A percentile compares a stretch with the other conserved stretches of the same genome.
These are phyloP conservation scores for Torymus auratus DNA, from an alignment of 2,888 invertebrate genomes.

Conservation along the genomic window DNA sequence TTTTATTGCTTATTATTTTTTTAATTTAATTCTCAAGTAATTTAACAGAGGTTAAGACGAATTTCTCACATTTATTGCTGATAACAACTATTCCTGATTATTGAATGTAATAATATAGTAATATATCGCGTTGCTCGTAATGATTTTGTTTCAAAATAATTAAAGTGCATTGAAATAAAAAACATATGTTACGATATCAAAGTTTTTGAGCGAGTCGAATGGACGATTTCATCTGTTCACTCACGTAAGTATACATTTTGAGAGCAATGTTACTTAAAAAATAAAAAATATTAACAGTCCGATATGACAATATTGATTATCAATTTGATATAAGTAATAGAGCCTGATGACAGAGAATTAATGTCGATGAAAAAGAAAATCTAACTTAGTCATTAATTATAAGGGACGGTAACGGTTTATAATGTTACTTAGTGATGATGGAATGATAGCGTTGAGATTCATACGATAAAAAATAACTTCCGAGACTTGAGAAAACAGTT, in stretches of 20 bases:
- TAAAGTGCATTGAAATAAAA: conserved; percentile 41
- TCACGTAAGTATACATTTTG: conserved; percentile 3
- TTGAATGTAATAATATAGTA: conserved; percentile 13
- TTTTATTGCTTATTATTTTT: too few species aligned
- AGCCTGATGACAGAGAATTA: conserved; percentile 59
- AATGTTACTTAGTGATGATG: conserved; percentile 48
- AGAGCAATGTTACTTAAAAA: conserved; percentile 46
- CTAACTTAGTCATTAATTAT: conserved; percentile 74
- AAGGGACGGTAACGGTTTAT: conserved; percentile 63
- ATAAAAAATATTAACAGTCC: conserved; percentile 60
- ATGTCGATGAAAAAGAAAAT: conserved; percentile 62
- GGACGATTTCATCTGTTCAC: background rate
- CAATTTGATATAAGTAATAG: conserved; percentile 23
- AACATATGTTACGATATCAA: background rate
- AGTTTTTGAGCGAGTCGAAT: background rate
- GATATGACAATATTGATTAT: conserved; percentile 69
- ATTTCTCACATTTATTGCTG: conserved; percentile 17
- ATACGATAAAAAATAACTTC: conserved; percentile 49
- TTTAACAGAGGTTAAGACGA: background rate
- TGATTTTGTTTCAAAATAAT: conserved; percentile 28
- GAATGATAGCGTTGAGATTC: conserved; percentile 37
- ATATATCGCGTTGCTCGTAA: conserved; percentile 57
- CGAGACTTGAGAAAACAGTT: conserved; percentile 59
- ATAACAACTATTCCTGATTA: conserved; percentile 17
- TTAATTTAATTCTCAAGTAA: conserved; percentile 8